Evolutionary conservation across 2,888 invertebrate species (phyloP).

Genomic region (Scaptodrosophila latifasciaeformis): DNA sequence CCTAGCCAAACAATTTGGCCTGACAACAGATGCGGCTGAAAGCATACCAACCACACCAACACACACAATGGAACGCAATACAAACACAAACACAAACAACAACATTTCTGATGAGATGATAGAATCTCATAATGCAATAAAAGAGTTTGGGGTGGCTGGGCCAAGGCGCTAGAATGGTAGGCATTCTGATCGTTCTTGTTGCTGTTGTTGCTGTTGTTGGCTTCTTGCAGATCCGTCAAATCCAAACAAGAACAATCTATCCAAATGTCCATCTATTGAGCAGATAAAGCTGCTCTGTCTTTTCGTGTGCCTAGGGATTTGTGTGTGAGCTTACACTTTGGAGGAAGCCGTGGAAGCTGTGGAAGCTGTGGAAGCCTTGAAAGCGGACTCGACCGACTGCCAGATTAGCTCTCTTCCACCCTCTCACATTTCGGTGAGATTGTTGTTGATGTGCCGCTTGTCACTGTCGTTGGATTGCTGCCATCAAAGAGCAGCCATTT

Average conservation of each 20-base stretch:
- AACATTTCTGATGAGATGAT: conserved; percentile 44
- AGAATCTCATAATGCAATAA: conserved; percentile 60
- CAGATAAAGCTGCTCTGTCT: conserved; percentile 57
- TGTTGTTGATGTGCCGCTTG: conserved; percentile 52
- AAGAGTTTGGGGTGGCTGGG: not conserved
- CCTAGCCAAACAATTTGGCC: conserved; percentile 59
- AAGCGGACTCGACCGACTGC: no score
- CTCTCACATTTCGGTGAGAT: no score
- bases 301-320: conserved; percentile 53
- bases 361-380: no score
- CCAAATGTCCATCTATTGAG: conserved; percentile 68
- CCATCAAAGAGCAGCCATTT: conserved; percentile 48
- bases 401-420: no score
- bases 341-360: conserved; percentile 32
- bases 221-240: conserved; percentile 40
- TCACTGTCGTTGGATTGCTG: conserved; percentile 26
- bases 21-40: no score
- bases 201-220: not conserved
- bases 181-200: not conserved
- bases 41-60: no score
- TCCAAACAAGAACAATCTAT: conserved; percentile 68
- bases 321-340: conserved; percentile 67
- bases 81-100: conserved; percentile 11
- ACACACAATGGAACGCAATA: conserved; percentile 35
- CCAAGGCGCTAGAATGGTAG: not conserved